Percentiles rank a stretch among this genome's conserved stretches.
Conservation (phyloP, 2,797 vertebrate species). For the Takifugu rubripes region DNA sequence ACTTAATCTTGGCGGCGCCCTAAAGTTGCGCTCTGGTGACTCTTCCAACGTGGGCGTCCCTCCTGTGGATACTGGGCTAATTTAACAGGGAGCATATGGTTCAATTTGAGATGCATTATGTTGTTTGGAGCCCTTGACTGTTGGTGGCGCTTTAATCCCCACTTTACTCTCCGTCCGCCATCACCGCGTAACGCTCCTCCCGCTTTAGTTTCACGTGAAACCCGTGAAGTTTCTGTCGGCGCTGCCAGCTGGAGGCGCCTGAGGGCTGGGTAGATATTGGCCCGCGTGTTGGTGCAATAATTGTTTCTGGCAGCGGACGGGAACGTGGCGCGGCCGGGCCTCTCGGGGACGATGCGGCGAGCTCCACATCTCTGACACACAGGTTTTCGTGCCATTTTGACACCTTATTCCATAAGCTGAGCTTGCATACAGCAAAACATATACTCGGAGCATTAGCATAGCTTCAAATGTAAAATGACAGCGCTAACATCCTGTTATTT, state of each 20-base stretch:
- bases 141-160: not conserved
- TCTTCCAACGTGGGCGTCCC: slow-evolving; percentile 7
- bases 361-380: not conserved
- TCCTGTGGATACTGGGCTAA: slow-evolving; percentile 3
- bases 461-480: no score
- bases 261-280: not conserved
- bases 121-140: not conserved
- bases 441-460: no score
- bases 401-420: not conserved
- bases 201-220: not conserved
- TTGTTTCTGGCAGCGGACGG: not conserved
- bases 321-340: not conserved
- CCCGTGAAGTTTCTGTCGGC: not conserved
- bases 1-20: slow-evolving; percentile 1
- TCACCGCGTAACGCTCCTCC: not conserved
- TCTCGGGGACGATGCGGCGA: not conserved
- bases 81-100: slow-evolving; percentile 12
- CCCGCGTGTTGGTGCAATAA: not conserved
- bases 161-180: not conserved
- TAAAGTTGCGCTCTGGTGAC: slow-evolving; percentile 1
- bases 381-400: not conserved
- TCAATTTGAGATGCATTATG: slow-evolving; percentile 5
- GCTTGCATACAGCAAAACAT: no score
- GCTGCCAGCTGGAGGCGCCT: not conserved
- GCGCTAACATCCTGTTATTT: no score